Base-by-base conservation (phyloP, 2,113 vertebrate species). In the Sylvia atricapilla region DNA sequence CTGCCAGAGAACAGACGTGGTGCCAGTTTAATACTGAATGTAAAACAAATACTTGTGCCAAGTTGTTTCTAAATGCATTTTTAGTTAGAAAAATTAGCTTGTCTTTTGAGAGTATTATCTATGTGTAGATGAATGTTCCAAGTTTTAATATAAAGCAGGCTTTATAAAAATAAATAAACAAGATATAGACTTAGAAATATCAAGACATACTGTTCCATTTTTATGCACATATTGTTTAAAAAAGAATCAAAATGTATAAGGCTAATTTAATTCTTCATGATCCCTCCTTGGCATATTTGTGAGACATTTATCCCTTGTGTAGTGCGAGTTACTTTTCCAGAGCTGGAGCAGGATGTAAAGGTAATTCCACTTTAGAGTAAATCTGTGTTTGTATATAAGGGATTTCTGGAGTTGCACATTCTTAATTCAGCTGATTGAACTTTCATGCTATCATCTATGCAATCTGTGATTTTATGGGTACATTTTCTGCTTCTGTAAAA, bases 21-120 rank as follows among this genome's bases (percentile, higher is more conserved):
- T 97, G 97, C 97, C 98, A 98, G 96, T 90, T 97, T 95, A 97
- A 94, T 81, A 84, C 96, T 97, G 97, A 98, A 96, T 97, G 95
- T 98, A 97, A 98, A 98, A 96, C 92, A 97, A 96, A 96, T 59
- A 79, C 82, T 87, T 46, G 92, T 97, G 97, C 97, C 96, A 97
- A 41, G 91, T 97, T 96, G 93, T 94, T 97, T 97, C 94, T 96
- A 97, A 98, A 94, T 95, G 95, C 69, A 96, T 97, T 97, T 98
- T 97, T 95, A 96, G 96, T 97, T 90, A 95, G 94, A 93, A 97
- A 98, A 97, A 98, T 97, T 98, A 97, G 97, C 89, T 96, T 96
- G 91, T 97, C 89, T 97, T 97, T 94, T 90, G 74, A 93, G 90
- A 89, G 64, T 81, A 68, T 98, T 93, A 94, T 94, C 93, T 90